phyloP scores from a whole-genome alignment of 2,888 invertebrate species.

The Netelia fuscicornis region DNA sequence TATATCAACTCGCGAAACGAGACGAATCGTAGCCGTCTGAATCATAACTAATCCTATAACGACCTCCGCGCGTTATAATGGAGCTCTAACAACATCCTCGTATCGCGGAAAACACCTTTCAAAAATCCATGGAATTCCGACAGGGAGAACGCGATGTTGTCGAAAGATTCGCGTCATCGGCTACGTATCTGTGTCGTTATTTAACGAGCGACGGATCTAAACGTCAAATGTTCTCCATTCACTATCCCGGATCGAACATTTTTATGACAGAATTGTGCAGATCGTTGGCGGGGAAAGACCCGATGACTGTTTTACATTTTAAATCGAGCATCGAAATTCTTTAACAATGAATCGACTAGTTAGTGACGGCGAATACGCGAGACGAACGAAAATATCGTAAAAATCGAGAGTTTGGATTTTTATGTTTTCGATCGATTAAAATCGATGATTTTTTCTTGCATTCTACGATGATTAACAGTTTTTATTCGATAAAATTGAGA shows the following conservation, averaged over 20 bases:
- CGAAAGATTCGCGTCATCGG: conserved; percentile 50
- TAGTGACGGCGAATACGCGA: too few species aligned
- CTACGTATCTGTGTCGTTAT: not conserved
- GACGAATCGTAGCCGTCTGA: conserved; percentile 25
- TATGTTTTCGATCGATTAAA: too few species aligned
- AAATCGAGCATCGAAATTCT: too few species aligned
- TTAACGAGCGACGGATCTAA: not conserved
- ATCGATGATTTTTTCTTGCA: too few species aligned
- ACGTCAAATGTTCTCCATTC: not conserved
- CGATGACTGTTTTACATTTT: too few species aligned
- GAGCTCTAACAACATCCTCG: conserved; percentile 13
- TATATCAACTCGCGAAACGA: not conserved
- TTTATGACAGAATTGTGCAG: too few species aligned
- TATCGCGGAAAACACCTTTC: conserved; percentile 55
- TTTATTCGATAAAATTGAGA: too few species aligned
- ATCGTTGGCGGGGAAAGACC: too few species aligned
- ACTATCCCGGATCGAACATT: not conserved
- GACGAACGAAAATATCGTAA: too few species aligned
- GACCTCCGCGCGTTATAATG: conserved; percentile 31
- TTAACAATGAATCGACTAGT: too few species aligned
- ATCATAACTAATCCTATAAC: conserved; percentile 35
- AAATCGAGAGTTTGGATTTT: too few species aligned
- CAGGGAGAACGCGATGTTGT: not conserved
- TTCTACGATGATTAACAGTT: too few species aligned
- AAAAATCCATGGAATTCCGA: conserved; percentile 50